A percentile compares a stretch with the other conserved stretches of the same genome.
These are phyloP conservation scores for Lytechinus variegatus DNA, from an alignment of 35 echinoderm and acorn worm genomes.

Conservation along the genomic window DNA sequence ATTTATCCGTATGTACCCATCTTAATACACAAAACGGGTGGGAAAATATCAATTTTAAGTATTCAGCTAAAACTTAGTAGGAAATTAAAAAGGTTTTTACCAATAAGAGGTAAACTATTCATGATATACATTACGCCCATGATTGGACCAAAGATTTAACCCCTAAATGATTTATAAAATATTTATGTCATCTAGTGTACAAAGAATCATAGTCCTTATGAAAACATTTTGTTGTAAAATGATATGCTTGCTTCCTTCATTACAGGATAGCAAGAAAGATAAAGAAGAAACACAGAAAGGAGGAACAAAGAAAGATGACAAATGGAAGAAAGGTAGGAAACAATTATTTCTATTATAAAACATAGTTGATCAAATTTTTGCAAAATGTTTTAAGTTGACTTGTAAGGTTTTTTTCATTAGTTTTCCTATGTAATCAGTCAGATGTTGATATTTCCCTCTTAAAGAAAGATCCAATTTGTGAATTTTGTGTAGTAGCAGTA, in stretches of 20 bases:
- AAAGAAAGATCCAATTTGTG: neutral
- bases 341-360: neutral
- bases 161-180: too few species aligned
- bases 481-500: neutral
- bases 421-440: neutral
- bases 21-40: too few species aligned
- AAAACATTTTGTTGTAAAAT: too few species aligned
- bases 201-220: too few species aligned
- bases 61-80: too few species aligned
- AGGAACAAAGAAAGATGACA: constrained; percentile 90
- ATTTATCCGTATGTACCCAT: too few species aligned
- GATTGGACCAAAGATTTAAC: too few species aligned
- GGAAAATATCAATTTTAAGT: too few species aligned
- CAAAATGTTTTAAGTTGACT: neutral
- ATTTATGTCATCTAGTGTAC: too few species aligned
- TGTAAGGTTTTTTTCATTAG: neutral
- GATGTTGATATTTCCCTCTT: neutral
- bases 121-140: too few species aligned
- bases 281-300: constrained; percentile 91
- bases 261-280: constrained; percentile 83
- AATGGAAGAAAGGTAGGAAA: constrained; percentile 95
- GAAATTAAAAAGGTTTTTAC: too few species aligned
- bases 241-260: neutral
- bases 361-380: neutral
- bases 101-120: too few species aligned